Conservation (phyloP, 2,888 invertebrate genomes). For the Coremacera marginata region DNA sequence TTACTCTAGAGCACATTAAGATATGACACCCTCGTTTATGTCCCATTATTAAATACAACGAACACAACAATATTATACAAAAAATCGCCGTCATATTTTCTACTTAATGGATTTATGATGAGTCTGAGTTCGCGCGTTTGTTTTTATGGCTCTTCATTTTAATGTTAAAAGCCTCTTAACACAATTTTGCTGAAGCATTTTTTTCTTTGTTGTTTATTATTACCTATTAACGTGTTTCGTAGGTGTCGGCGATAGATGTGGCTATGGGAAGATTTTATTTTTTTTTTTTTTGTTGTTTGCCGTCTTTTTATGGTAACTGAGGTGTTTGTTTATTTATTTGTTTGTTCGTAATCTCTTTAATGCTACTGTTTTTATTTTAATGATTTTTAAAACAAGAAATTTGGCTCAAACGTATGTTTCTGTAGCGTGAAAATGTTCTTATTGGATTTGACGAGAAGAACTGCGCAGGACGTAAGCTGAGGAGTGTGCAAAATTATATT, state of each 20-base stretch:
- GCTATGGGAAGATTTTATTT: background rate
- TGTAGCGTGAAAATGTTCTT: too few relatives aligned
- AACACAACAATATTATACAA: background rate
- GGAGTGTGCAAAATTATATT: too few relatives aligned
- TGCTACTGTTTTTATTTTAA: too few relatives aligned
- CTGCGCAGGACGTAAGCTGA: too few relatives aligned
- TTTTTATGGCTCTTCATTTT: constrained; percentile 13
- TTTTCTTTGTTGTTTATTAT: background rate
- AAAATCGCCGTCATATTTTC: constrained; percentile 37
- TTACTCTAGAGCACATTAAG: background rate
- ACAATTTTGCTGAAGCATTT: constrained; percentile 1
- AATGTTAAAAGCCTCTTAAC: constrained; percentile 33
- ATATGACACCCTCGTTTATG: constrained; percentile 2
- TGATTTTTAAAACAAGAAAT: too few relatives aligned
- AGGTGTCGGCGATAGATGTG: background rate
- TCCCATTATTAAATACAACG: background rate
- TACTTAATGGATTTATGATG: constrained; percentile 37
- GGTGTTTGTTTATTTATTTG: too few relatives aligned
- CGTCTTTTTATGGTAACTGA: too few relatives aligned
- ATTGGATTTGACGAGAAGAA: too few relatives aligned
- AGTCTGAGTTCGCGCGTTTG: constrained; percentile 10
- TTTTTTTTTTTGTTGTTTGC: background rate
- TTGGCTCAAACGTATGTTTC: too few relatives aligned
- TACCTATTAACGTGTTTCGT: background rate
- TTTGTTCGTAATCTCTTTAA: too few relatives aligned